Conservation (phyloP, 30 jellyfish, hydroid and myxozoan species). For the Phacellophora camtschatica region DNA sequence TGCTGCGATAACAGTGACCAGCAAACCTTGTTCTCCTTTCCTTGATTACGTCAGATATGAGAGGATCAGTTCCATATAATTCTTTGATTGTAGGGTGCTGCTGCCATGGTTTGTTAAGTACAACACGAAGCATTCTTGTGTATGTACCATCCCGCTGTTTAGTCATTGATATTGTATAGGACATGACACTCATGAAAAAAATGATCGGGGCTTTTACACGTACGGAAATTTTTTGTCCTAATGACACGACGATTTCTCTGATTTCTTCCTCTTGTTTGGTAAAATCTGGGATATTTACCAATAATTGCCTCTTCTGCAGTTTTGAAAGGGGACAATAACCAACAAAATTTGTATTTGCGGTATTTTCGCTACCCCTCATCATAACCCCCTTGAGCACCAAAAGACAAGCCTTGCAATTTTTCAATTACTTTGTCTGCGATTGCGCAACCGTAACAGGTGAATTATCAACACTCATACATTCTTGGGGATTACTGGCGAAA, state of each 20-base stretch:
- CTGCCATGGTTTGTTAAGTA: background rate
- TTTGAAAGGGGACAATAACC: too few relatives aligned
- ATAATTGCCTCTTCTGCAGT: background rate
- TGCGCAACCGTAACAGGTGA: background rate
- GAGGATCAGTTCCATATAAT: background rate
- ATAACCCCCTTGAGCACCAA: background rate
- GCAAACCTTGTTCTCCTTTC: background rate
- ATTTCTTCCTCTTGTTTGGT: background rate
- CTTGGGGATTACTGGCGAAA: too few relatives aligned
- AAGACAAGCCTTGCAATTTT: background rate
- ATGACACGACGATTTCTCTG: background rate
- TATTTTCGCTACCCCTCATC: background rate
- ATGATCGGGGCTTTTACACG: slow-evolving; percentile 21
- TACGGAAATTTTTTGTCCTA: background rate
- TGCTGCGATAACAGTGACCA: too few relatives aligned
- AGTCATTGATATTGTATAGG: background rate
- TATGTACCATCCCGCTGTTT: background rate
- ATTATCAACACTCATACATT: too few relatives aligned
- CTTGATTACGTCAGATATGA: background rate
- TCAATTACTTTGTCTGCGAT: background rate
- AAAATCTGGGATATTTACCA: background rate
- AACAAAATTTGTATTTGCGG: background rate
- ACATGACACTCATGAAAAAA: background rate
- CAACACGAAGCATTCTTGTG: background rate
- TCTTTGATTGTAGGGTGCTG: background rate